Evolutionary conservation across 2,888 invertebrate genomes (phyloP), one percentile per base, ranked within the genome.

Genomic region (Orthosia gracilis): DNA sequence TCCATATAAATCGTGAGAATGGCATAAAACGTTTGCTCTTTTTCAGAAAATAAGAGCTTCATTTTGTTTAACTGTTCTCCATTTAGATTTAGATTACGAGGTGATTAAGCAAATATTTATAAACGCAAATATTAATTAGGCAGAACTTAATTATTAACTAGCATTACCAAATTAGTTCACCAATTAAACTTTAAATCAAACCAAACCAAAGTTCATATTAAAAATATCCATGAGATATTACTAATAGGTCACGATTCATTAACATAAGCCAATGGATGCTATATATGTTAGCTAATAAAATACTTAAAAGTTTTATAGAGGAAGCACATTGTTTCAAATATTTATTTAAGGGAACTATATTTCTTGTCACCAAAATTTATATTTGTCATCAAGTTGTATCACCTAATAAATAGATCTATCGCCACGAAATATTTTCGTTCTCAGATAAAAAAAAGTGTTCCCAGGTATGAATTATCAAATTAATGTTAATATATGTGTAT

Each of bases 241-340:
- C 57, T 68, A 81, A 76, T 71, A 77, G 62, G 65, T 69, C 70
- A 70, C 26, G 47, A 12, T 21, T 26, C 21, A 82, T 82, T 82
- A 26, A 15, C 70, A 82, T 82, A 69, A 45, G 40, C 58, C 47
- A 11, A 65, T 55, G 40, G 47, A 23, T 40, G 17, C 81, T 71
- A 49, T 57, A 69, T 17, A 76, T 59, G 78, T 77, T 21, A n/a
- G n/a, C 54, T 69, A 55, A 26, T 75, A 61, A 73, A 57, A 47
- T 47, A 26, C 21, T n/a, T 26, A 73, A 59, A n/a, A 50, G 50
- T 47, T 78, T 84, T 80, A 69, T 61, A 66, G 61, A 85, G 85
- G 83, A 82, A 82, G 21, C 50, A 67, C 12, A 66, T 62, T 66
- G 78, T 71, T 67, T 70, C 17, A 40, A 58, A 82, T 70, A 59